Evolutionary conservation across 2,797 vertebrate species (phyloP), one percentile per base, ranked within the genome.

Genomic region (Acanthurus tractus): DNA sequence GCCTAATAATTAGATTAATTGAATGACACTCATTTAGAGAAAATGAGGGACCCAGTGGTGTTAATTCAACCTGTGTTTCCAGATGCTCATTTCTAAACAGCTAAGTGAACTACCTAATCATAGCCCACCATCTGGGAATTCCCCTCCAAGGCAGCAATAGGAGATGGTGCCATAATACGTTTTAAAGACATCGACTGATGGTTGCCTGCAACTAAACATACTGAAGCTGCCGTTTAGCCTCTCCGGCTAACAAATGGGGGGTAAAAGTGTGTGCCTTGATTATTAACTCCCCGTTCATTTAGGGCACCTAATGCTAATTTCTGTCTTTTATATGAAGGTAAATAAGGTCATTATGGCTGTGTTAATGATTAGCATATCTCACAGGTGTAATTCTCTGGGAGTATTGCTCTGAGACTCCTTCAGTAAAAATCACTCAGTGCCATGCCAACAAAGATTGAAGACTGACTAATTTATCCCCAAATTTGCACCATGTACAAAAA

Each of bases 401-500:
- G 86, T 76, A 87, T 86, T 82, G 89, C 91, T 86, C 83, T 80
- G 88, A 87, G 88, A 88, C 89, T 90, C 76, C 79, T 87, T 81
- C 76, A 85, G 85, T 89, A 86, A 93, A 91, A 94, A 95, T 94
- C 92, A 92, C 91, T 93, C 92, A 89, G 91, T 90, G 90, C 93
- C 90, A 86, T 85, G 92, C 91, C 90, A 92, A 94, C 94, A 94
- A 94, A 94, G 93, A 94, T 91, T 86, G 89, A 88, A 94, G 88
- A 89, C 88, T 79, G 86, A 88, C 94, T 95, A 95, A 96, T 96
- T 95, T 95, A 95, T 94, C 92, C 92, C 88, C 83, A 95, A 94
- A 94, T 94, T 95, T 95, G 92, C 92, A 94, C 93, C 90, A 94
- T 92, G 93, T 94, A 94, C 93, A 95, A 95, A 95, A 96, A 96